Evolutionary conservation across 2,888 invertebrate genomes (phyloP), one percentile per base, ranked within the genome.

Genomic region (Aethes cnicana): DNA sequence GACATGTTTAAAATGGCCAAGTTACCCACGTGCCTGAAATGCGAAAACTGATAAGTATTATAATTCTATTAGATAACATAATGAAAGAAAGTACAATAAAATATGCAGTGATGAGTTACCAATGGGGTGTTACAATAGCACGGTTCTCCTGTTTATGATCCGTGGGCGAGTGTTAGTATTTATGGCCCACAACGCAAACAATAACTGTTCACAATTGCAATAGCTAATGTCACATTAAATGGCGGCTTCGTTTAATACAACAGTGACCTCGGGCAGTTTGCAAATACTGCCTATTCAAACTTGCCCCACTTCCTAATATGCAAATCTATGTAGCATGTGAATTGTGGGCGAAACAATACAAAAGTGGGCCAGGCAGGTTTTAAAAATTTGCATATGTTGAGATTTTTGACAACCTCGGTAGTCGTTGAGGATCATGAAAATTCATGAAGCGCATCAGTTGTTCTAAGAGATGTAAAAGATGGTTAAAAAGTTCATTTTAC

Each of bases 221-320:
- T 58, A 59, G 57, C 48, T 47, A 44, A 57, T 58, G 57, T 50
- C 55, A 54, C 58, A 58, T 57, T 46, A 50, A 53, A 48, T 46
- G 47, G 44, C 49, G 56, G 62, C 57, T 55, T 44, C 55, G 47
- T 59, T 57, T 58, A 57, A 62, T 62, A 54, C 54, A 57, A 54
- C 39, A 30, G 44, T 12, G 72, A 69, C 73, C 72, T 72, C 73
- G 68, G 54, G 55, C 46, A 60, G 56, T 62, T 68, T 64, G 67
- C 72, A 64, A 72, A 70, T 69, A 64, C 60, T 69, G 66, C 62
- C 76, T 67, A 80, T 80, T 81, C 71, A 81, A 74, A 76, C 61
- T 44, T 75, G 81, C 61, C 77, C 86, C 68, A 85, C 82, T 84
- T 86, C 84, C 84, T 77, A 80, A 84, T 80, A 87, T 86, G 83